Base-by-base conservation (phyloP, 2,888 invertebrate species). In the Lacanobia oleracea region DNA sequence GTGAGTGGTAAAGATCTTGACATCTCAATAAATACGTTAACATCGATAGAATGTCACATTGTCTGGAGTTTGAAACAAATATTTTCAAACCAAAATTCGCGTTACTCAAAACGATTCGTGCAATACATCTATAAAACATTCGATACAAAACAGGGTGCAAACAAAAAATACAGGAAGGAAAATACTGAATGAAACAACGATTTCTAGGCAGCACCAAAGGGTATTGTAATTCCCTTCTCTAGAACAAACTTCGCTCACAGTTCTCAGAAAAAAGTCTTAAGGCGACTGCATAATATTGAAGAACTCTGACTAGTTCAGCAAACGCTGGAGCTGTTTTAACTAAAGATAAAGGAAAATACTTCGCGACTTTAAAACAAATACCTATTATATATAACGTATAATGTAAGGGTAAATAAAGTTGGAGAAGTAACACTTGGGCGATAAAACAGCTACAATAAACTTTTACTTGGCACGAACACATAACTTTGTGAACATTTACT, bases 381-480 rank as follows among this genome's bases (percentile, higher is more conserved):
- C 45, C 67, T 48, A 18, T 27, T 71, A 62, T 43, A 69, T 71
- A 62, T 43, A 69, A 48, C 65, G 53, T 51, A 65, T 56, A 75
- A 67, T 61, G 54, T 50, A 73, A 67, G 37, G 53, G 48, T 65
- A 70, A 73, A 82, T 78, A 81, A 76, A 78, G 67, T 75, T 77
- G 16, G 1, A 8, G 43, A 75, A 72, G 66, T 37, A 69, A 70
- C 59, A 59, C 56, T 67, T 64, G n/a, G 56, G 16, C 50, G n/a
- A 78, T 60, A 68, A 61, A 70, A 60, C 40, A 72, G 53, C 37
- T 54, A 72, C 63, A 53, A 50, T 82, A 75, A 72, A 83, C 50
- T 71, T 79, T 67, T 65, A 66, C 48, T 72, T 43, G 16, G 18
- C 23, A 61, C 27, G 62, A 56, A 48, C 23, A 57, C 23, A 18